Evolutionary conservation across 2,888 invertebrate genomes (phyloP), one percentile per base, ranked within the genome.

Genomic region (Andrena bicolor): DNA sequence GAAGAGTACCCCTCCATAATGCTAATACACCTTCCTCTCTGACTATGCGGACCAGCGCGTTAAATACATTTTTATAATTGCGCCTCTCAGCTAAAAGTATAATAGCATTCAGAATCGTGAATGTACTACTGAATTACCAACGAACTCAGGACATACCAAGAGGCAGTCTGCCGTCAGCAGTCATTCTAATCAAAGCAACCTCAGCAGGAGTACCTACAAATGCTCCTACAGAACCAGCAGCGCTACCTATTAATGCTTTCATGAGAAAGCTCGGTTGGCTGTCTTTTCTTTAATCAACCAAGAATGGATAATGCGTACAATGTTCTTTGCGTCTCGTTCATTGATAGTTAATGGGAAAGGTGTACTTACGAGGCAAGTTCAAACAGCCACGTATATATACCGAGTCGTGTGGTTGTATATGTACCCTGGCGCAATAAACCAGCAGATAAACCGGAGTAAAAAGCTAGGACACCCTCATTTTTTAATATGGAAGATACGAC

Each of bases 191-290:
- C 53, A 99, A 96, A 0, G 98, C 97, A 61, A 99, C 97, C 95
- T 99, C 99, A 0, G 99, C 99, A 0, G 99, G 99, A 0, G 99
- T 99, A 63, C 99, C 99, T 63, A 99, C 97, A 94, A 99, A 99
- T 1, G 99, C 97, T 10, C 98, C 99, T 23, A 96, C 95, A 0
- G 95, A 95, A 0, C 99, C 99, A 1, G 99, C 98, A 0, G 96
- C 94, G 94, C 98, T 96, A 16, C 99, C 99, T 84, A 99, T 94
- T 0, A 94, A 95, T 76, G 98, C 98, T 94, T 99, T 99, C 49
- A 95, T 95, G 0, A 96, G 93, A 92, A 99, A 98, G 84, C 96
- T 96, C 2, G 99, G 99, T 71, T 96, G 95, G 0, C 97, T 97
- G 78, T 96, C 96, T 80, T 94, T 93, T 63, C 95, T 95, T 84